phyloP scores from a whole-genome alignment of 2,797 vertebrate species.

The Ceyx erithaca region DNA sequence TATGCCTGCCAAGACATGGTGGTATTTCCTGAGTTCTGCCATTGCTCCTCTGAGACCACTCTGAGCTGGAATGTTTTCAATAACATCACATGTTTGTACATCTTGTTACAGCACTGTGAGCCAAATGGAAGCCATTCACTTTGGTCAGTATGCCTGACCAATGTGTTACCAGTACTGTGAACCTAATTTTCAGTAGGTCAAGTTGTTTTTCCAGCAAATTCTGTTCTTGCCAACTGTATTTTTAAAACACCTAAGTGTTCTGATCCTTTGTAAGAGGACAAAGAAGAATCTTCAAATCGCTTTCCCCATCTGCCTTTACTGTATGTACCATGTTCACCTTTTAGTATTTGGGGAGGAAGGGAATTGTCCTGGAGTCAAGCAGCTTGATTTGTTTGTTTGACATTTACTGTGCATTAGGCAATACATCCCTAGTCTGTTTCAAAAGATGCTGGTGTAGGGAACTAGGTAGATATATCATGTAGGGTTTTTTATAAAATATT shows the following conservation, averaged over 20 bases:
- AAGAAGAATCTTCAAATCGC: rapidly evolving
- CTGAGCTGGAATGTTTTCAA: not conserved
- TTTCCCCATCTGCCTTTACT: not conserved
- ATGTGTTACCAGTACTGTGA: not conserved
- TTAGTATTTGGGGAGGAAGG: not conserved
- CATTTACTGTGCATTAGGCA: rapidly evolving
- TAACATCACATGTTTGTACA: not conserved
- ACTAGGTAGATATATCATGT: rapidly evolving
- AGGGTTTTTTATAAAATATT: not conserved
- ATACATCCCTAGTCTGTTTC: not conserved
- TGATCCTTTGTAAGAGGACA: not conserved
- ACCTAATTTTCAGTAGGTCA: not conserved
- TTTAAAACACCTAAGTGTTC: not conserved
- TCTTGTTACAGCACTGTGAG: not conserved
- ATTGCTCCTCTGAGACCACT: not conserved
- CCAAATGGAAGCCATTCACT: not conserved
- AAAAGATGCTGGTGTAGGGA: not conserved
- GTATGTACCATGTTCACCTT: not conserved
- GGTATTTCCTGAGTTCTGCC: not conserved
- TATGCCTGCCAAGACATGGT: not conserved
- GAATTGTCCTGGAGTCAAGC: too few species aligned
- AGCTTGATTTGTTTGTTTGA: not conserved
- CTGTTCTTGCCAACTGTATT: not conserved
- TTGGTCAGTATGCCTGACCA: not conserved
- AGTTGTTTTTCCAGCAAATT: not conserved